A percentile compares a stretch with the other conserved stretches of the same genome.
Evolutionary conservation across 2,113 vertebrate species (phyloP).

Genomic region (Rhabdomys dilectus): DNA sequence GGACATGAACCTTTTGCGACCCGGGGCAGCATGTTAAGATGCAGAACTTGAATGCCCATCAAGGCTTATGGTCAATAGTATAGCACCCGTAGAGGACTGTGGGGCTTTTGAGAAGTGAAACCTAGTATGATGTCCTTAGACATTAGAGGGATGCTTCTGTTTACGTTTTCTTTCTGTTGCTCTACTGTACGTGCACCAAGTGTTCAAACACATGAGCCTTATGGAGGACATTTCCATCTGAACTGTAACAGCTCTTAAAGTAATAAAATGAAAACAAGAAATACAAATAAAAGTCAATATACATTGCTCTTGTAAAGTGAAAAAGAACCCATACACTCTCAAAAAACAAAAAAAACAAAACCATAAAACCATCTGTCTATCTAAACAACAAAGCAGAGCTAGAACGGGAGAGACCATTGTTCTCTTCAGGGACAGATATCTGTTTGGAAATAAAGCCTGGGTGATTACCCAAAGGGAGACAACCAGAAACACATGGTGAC

Average conservation of each 20-base stretch:
- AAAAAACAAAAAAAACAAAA: not conserved
- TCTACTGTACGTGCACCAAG: not conserved
- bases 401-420: not conserved
- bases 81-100: not conserved
- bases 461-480: not conserved
- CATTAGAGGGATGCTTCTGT: not conserved
- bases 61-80: too few relatives aligned
- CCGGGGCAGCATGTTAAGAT: not conserved
- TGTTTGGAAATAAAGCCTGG: conserved; percentile 12
- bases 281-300: not conserved
- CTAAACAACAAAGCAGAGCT: not conserved
- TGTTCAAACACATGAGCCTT: not conserved
- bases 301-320: not conserved
- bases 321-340: not conserved
- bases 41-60: not conserved
- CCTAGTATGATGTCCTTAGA: not conserved
- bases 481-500: not conserved
- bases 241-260: not conserved
- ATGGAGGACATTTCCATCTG: not conserved
- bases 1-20: not conserved
- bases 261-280: not conserved
- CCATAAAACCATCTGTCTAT: not conserved
- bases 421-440: not conserved
- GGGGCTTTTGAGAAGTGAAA: not conserved
- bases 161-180: not conserved